Evolutionary conservation across 2,888 invertebrate species (phyloP).

Genomic region (Aricia artaxerxes): DNA sequence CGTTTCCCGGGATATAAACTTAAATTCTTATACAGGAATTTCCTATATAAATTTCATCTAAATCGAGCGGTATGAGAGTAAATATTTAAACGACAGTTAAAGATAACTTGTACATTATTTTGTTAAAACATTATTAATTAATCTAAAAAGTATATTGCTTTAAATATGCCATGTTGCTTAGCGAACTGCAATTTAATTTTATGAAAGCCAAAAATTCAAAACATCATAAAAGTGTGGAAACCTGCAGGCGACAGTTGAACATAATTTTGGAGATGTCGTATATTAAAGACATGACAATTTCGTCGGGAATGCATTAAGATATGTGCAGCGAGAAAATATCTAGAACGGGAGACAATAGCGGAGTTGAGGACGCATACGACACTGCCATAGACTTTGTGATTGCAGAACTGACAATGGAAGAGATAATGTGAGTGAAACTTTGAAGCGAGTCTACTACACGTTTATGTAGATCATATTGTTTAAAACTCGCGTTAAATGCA

Average conservation of each 20-base stretch:
- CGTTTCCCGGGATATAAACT: too few species aligned
- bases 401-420: neutral
- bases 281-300: constrained; percentile 23
- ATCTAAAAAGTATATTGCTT: too few species aligned
- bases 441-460: neutral
- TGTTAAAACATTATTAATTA: too few species aligned
- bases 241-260: neutral
- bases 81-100: too few species aligned
- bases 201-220: neutral
- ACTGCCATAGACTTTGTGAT: neutral
- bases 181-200: too few species aligned
- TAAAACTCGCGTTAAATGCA: too few species aligned
- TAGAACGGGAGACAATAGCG: constrained; percentile 55
- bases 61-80: too few species aligned
- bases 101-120: too few species aligned
- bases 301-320: constrained; percentile 56
- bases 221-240: neutral
- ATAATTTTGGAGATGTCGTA: neutral
- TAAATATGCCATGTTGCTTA: too few species aligned
- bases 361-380: constrained; percentile 52
- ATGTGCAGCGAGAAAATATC: constrained; percentile 71
- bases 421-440: neutral
- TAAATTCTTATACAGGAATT: too few species aligned
- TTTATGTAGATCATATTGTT: too few species aligned
- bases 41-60: too few species aligned